A percentile compares a stretch with the other conserved stretches of the same genome.
phyloP scores from a whole-genome alignment of 2,113 vertebrate genomes.

The Sphaerodactylus townsendi region DNA sequence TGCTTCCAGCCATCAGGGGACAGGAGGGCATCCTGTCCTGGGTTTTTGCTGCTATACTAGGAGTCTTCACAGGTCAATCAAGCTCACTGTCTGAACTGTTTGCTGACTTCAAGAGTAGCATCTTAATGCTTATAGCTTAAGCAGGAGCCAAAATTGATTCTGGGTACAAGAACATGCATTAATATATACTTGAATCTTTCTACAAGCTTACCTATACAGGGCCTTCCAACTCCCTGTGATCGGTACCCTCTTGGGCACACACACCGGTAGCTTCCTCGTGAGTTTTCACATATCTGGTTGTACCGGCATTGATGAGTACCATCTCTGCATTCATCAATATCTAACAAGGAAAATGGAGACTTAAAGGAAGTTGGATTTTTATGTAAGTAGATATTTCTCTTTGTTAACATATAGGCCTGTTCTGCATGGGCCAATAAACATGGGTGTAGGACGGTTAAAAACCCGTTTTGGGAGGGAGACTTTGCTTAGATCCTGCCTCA shows the following conservation, averaged over 20 bases:
- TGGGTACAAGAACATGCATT: accelerated
- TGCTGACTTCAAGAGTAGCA: accelerated
- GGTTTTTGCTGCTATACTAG: accelerated
- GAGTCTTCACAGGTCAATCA: not conserved
- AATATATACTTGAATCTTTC: not conserved
- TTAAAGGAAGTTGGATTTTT: not conserved
- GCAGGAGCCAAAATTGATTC: not conserved
- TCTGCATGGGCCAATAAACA: too few species aligned
- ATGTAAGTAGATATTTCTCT: not conserved
- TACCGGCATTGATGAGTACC: conserved; percentile 92
- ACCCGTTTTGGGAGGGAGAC: too few species aligned
- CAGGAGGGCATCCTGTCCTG: not conserved
- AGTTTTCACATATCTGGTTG: conserved; percentile 96
- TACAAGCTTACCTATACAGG: conserved; percentile 87
- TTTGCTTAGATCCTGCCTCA: too few species aligned
- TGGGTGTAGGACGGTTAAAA: too few species aligned
- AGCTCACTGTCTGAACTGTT: not conserved
- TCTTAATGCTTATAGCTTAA: not conserved
- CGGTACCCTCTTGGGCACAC: conserved; percentile 88
- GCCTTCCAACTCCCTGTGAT: conserved; percentile 84
- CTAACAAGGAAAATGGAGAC: conserved; percentile 64
- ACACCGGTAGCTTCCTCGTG: conserved; percentile 89
- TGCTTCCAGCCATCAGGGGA: too few species aligned
- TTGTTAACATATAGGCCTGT: not conserved
- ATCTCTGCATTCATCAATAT: conserved; percentile 91